Base-by-base conservation (phyloP, 2,888 invertebrate genomes). In the Hyppa rectilinea region DNA sequence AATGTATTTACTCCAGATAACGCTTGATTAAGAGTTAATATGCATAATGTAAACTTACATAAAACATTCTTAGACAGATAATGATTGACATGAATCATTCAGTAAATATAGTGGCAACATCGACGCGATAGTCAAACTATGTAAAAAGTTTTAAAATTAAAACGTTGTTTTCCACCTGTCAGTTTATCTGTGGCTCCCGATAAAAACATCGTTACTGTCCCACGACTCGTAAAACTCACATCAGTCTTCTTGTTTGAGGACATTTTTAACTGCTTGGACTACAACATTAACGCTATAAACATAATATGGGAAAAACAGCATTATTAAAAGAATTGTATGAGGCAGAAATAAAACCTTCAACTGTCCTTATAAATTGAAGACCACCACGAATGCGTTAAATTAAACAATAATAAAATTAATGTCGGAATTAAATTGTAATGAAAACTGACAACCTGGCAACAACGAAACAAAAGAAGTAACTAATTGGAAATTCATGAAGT, bases 141-240 rank as follows among this genome's bases (percentile, higher is more conserved):
- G 60, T 66, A 34, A 69, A 62, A 68, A 50, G 45, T 50, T 61
- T 65, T 56, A 53, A 29, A 80, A 72, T 72, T 59, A 73, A 80
- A 65, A 59, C 26, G 55, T 62, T 56, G 49, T 45, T 45, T 64
- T 67, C 52, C 71, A 84, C 82, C 84, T 84, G 81, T 78, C 69
- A 40, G 26, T 63, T 81, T 81, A 79, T 79, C 84, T 75, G 34
- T 66, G 68, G n/a, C 43, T 56, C 49, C 45, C 62, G 78, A 82
- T 84, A 82, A 82, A 80, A 80, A 66, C 59, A 56, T 73, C 83
- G 61, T 82, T 69, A 78, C 62, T 63, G 71, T 75, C 67, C 50
- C 64, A 20, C 12, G 29, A 38, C 59, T 80, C 77, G 78, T 82
- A 75, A 77, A 82, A 76, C 55, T 65, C 53, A 59, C 53, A 81